phyloP scores from a whole-genome alignment of 2,113 vertebrate species.

The Haemorhous mexicanus region DNA sequence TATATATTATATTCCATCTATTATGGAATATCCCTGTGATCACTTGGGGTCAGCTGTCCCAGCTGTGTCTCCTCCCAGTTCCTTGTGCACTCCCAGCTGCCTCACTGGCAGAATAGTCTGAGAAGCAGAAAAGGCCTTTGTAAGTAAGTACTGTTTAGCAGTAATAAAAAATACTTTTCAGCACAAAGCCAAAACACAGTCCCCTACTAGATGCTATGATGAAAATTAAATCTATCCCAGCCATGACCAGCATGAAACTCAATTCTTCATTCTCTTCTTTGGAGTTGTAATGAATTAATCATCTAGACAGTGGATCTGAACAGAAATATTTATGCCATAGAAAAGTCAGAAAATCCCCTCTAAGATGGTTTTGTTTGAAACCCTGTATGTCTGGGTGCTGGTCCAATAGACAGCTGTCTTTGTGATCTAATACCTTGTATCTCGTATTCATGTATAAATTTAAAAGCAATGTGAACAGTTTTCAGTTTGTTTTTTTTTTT shows the following conservation, averaged over 20 bases:
- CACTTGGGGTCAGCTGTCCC: not conserved
- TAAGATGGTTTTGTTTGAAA: not conserved
- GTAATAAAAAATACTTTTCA: not conserved
- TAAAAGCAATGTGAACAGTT: not conserved
- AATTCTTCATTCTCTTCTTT: not conserved
- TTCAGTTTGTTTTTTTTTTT: fast-evolving
- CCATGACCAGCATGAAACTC: not conserved
- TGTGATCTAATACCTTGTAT: not conserved
- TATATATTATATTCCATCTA: no score
- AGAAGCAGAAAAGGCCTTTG: not conserved
- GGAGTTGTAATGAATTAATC: not conserved
- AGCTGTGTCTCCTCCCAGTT: not conserved
- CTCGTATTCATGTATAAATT: not conserved
- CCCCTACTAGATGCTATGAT: not conserved
- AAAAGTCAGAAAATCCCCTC: not conserved
- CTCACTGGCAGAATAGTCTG: not conserved
- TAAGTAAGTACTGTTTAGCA: not conserved
- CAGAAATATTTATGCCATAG: not conserved
- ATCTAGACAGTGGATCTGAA: not conserved
- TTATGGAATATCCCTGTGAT: not conserved
- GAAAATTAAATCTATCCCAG: not conserved
- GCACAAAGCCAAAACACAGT: not conserved
- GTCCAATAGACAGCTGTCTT: not conserved
- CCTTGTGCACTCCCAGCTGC: not conserved
- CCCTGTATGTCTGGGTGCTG: not conserved